Evolutionary conservation across 1,140 invertebrate species (phyloP).

Genomic region (Bilobella aurantiaca): DNA sequence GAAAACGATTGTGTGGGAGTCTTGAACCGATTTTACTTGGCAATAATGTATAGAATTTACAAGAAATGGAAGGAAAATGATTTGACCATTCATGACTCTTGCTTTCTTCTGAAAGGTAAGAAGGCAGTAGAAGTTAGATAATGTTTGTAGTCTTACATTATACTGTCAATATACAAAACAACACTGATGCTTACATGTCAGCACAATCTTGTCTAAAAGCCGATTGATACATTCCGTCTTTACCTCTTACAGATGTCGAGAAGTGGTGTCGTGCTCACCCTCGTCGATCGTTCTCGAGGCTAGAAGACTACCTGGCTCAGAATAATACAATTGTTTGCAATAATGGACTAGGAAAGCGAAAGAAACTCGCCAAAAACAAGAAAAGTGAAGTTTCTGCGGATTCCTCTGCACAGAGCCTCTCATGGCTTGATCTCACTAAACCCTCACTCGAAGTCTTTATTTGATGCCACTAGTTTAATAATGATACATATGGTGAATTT

Average conservation of each 20-base stretch:
- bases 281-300: conserved; percentile 19
- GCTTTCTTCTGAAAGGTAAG: conserved; percentile 47
- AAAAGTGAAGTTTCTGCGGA: conserved; percentile 4
- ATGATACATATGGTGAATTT: too few relatives aligned
- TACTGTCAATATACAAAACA: too few relatives aligned
- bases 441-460: conserved; percentile 35
- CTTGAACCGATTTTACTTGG: conserved; percentile 45
- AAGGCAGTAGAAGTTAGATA: too few relatives aligned
- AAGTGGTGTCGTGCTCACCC: conserved; percentile 35
- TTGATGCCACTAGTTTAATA: too few relatives aligned
- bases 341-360: neutral
- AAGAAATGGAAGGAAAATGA: conserved; percentile 43
- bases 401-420: conserved; percentile 16
- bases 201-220: conserved; percentile 4
- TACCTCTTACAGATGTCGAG: conserved; percentile 24
- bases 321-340: conserved; percentile 4
- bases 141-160: too few relatives aligned
- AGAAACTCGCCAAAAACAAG: conserved; percentile 11
- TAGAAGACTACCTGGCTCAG: conserved; percentile 23
- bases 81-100: too few relatives aligned
- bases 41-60: conserved; percentile 42
- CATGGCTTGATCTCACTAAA: conserved; percentile 34
- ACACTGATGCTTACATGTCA: too few relatives aligned
- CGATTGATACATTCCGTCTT: neutral
- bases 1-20: too few relatives aligned